phyloP scores from a whole-genome alignment of 2,797 vertebrate species.

The Melanotaenia nigrans region DNA sequence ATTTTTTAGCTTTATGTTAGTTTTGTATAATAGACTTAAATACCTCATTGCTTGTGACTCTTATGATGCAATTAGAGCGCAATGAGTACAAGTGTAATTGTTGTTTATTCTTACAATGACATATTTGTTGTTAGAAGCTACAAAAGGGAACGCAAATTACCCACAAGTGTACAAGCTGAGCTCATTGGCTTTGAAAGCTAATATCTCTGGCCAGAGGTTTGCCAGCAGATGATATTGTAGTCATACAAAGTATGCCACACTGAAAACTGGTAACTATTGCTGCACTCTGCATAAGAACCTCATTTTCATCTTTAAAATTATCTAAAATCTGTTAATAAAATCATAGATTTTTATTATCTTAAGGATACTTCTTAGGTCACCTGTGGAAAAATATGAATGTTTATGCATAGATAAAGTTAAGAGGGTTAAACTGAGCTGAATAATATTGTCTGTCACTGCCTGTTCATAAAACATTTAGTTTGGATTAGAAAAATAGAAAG shows the following conservation, averaged over 20 bases:
- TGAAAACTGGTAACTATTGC: conserved; percentile 8
- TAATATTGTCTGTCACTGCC: conserved; percentile 11
- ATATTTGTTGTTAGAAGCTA: conserved; percentile 78
- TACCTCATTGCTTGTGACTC: conserved; percentile 42
- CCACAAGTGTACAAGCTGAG: conserved; percentile 72
- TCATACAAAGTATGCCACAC: conserved; percentile 19
- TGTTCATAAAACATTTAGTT: neutral
- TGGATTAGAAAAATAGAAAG: conserved; percentile 10
- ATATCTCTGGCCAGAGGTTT: conserved; percentile 62
- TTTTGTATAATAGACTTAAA: conserved; percentile 42
- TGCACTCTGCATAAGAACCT: conserved; percentile 6
- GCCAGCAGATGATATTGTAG: conserved; percentile 49
- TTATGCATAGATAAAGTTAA: conserved; percentile 16
- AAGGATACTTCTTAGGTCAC: conserved; percentile 10
- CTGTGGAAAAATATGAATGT: conserved; percentile 2
- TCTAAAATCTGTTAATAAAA: neutral
- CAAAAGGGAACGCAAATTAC: conserved; percentile 71
- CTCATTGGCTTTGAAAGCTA: conserved; percentile 68
- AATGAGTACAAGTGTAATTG: conserved; percentile 76
- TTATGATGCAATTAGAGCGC: conserved; percentile 76
- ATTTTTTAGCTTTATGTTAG: conserved; percentile 21
- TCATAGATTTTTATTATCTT: neutral
- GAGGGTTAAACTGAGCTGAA: neutral
- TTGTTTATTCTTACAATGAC: conserved; percentile 78
- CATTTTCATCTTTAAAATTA: conserved; percentile 2